Evolutionary conservation across 2,888 invertebrate species (phyloP).

Genomic region (Noctua pronuba): DNA sequence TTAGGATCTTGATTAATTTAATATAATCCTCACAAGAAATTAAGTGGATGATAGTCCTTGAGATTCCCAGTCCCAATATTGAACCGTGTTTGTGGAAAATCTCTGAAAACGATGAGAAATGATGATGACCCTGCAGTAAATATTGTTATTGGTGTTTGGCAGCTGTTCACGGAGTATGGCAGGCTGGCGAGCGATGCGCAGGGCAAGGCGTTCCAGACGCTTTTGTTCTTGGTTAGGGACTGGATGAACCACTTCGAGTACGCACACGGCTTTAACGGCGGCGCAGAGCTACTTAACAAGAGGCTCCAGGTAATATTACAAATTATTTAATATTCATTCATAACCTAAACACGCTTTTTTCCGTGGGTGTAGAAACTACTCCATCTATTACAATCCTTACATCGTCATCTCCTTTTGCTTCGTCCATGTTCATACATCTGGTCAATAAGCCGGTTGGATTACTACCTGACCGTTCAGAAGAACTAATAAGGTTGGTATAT

Average conservation of each 20-base stretch:
- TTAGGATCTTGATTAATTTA: conserved; percentile 63
- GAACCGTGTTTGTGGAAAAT: not conserved
- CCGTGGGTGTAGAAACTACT: not conserved
- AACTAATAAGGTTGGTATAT: not conserved
- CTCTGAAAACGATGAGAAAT: not conserved
- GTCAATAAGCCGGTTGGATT: not conserved
- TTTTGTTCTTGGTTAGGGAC: conserved; percentile 96
- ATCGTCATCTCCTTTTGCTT: not conserved
- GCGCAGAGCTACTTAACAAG: conserved; percentile 94
- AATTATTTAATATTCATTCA: not conserved
- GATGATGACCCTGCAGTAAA: not conserved
- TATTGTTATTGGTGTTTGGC: conserved; percentile 13
- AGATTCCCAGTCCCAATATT: not conserved
- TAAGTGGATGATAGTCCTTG: no score
- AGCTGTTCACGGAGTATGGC: conserved; percentile 99
- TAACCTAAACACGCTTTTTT: not conserved
- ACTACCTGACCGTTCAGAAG: not conserved
- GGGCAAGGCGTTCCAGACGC: conserved; percentile 95
- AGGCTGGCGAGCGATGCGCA: conserved; percentile 94
- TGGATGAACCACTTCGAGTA: conserved; percentile 99
- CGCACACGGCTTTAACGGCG: conserved; percentile 96
- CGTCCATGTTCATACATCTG: not conserved
- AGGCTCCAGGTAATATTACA: conserved; percentile 92
- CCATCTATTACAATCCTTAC: not conserved
- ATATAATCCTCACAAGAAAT: conserved; percentile 4